These are phyloP conservation scores for Torymus auratus DNA, from an alignment of 2,888 invertebrate species.

Conservation along the genomic window DNA sequence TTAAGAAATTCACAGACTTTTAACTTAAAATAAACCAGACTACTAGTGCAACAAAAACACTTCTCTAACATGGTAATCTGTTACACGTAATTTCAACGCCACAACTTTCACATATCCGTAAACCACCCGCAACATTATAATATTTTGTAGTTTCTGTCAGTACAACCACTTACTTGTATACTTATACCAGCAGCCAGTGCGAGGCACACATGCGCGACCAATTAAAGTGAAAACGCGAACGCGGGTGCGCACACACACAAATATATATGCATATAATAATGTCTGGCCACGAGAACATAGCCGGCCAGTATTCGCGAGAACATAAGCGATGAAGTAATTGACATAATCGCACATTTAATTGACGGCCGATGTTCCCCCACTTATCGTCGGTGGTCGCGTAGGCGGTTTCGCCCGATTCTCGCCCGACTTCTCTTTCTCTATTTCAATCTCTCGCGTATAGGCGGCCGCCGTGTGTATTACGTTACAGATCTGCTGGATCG, in stretches of 20 bases:
- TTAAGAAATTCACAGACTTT: too few relatives aligned
- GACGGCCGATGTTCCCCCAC: conserved; percentile 39
- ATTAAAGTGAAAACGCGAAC: conserved; percentile 47
- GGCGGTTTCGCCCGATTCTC: conserved; percentile 52
- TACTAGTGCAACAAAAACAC: background rate
- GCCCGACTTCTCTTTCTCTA: background rate
- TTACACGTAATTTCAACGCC: background rate
- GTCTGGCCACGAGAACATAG: background rate
- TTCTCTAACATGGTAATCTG: background rate
- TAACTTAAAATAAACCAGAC: too few relatives aligned
- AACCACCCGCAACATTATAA: background rate
- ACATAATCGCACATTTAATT: conserved; percentile 57
- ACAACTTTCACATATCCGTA: background rate
- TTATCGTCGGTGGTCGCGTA: conserved; percentile 32
- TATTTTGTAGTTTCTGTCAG: background rate
- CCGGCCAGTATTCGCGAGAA: background rate
- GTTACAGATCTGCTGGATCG: too few relatives aligned
- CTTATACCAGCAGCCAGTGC: background rate
- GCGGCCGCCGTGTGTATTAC: too few relatives aligned
- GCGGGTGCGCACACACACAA: background rate
- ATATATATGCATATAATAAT: background rate
- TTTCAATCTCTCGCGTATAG: background rate
- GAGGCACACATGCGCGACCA: conserved; percentile 1
- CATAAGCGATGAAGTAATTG: conserved; percentile 55
- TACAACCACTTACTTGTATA: too few relatives aligned